Evolutionary conservation across 2,888 invertebrate species (phyloP), one percentile per base, ranked within the genome.

Genomic region (Carpatolechia fugitivella): DNA sequence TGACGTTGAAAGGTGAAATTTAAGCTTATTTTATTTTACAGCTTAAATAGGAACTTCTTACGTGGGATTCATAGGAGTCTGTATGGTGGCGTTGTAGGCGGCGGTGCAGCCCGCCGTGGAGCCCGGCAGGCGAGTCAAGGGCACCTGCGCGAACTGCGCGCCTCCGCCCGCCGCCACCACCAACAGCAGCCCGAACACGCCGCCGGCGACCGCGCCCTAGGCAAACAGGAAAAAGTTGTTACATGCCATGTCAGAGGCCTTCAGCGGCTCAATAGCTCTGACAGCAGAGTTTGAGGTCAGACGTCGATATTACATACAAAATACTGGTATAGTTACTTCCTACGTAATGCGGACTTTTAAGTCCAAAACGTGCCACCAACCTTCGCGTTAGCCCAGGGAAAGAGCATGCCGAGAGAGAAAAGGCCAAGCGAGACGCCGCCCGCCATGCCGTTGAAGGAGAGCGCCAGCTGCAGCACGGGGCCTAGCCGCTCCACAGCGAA

Each of bases 391-490:
- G 96, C 94, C 93, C 94, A 95, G 0, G 97, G 97, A 65, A 97
- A 94, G 65, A 96, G 94, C 93, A 98, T 97, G 54, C 98, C 98
- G 18, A 98, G 87, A 0, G 96, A 93, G 77, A 98, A 98, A 3
- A 97, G 90, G 0, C 97, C 98, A 18, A 98, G 85, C 0, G 96
- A 94, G 0, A 98, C 95, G 1, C 97, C 98, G 1, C 97, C 96
- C 20, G 96, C 94, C 91, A 97, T 95, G 0, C 97, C 97, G 73
- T 97, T 96, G 70, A 97, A 94, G 47, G 96, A 96, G 0, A 97
- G 86, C 0, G 97, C 97, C 0, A 97, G 94, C 90, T 98, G 96
- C 60, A 98, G 91, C 38, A 98, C 95, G 6, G 97, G 95, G 0
- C 98, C 98, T 30, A 98, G 89, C 54, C 94, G 92, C 70, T 97